These are phyloP conservation scores for Troides aeacus DNA, from an alignment of 2,888 invertebrate species.

Conservation along the genomic window DNA sequence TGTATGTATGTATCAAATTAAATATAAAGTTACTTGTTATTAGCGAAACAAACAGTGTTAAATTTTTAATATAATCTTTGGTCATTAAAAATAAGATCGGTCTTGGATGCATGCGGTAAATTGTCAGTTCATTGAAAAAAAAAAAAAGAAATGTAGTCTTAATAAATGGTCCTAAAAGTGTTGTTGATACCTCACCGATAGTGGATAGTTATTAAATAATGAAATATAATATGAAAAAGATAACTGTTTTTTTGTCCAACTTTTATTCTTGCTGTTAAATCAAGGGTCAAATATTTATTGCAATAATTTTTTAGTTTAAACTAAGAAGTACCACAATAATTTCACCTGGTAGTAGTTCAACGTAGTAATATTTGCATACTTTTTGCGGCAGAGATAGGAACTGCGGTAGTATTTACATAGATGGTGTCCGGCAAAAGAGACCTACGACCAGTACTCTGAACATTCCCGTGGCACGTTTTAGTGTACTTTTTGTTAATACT, in stretches of 20 bases:
- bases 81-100: conserved; percentile 32
- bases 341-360: too few relatives aligned
- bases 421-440: too few relatives aligned
- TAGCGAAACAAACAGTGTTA: background rate
- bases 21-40: background rate
- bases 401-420: too few relatives aligned
- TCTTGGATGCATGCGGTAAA: conserved; percentile 59
- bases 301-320: too few relatives aligned
- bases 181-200: conserved; percentile 77
- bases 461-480: too few relatives aligned
- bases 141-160: conserved; percentile 65
- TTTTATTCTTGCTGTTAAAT: background rate
- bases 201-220: conserved; percentile 75
- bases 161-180: conserved; percentile 68
- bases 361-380: too few relatives aligned
- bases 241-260: conserved; percentile 35
- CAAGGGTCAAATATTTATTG: too few relatives aligned
- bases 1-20: background rate
- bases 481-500: too few relatives aligned
- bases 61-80: background rate
- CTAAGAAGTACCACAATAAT: too few relatives aligned
- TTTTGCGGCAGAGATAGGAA: too few relatives aligned
- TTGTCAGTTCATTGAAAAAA: conserved; percentile 57
- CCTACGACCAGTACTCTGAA: too few relatives aligned
- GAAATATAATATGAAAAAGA: conserved; percentile 63